Conservation (phyloP, 2,113 vertebrate species). For the rat (Rattus norvegicus) region GRCr8 NC_086019.1:235319001-235319500, state of each 20-base stretch:
- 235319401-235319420: constrained; percentile 53
- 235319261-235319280: background rate
- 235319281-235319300: background rate
- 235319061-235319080: constrained; percentile 21
- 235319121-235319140: background rate
- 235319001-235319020: background rate
- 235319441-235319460: constrained; percentile 73
- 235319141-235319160: constrained; percentile 1
- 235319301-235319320: constrained; percentile 16
- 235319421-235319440: constrained; percentile 65
- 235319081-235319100: background rate
- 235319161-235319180: constrained; percentile 28
- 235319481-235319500: constrained; percentile 75
- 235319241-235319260: background rate
- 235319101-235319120: background rate
- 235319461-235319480: constrained; percentile 71
- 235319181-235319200: constrained; percentile 27
- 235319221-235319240: background rate
- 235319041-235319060: background rate
- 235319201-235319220: constrained; percentile 37
- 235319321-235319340: background rate
- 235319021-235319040: background rate
- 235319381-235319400: constrained; percentile 55
- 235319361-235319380: constrained; percentile 55
- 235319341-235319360: background rate